phyloP scores from a whole-genome alignment of 2,113 vertebrate species.

The Oophaga pumilio region DNA sequence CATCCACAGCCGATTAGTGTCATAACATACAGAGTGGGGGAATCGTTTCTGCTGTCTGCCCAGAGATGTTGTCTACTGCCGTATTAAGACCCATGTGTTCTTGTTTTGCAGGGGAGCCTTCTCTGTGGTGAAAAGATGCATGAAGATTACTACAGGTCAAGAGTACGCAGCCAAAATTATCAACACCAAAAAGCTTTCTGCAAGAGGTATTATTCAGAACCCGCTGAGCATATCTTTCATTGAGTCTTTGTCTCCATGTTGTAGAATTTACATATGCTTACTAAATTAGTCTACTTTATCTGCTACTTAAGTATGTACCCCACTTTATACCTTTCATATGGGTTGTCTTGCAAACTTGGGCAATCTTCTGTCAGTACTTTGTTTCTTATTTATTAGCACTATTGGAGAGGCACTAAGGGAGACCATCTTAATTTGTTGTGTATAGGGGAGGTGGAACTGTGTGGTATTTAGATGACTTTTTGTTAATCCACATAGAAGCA shows the following conservation, averaged over 20 bases:
- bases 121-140: slow-evolving; percentile 93
- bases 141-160: slow-evolving; percentile 95
- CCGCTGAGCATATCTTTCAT: not conserved
- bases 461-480: too few relatives aligned
- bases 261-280: not conserved
- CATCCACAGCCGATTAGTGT: not conserved
- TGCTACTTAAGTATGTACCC: too few relatives aligned
- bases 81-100: not conserved
- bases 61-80: not conserved
- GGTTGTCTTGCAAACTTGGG: too few relatives aligned
- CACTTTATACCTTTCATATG: too few relatives aligned
- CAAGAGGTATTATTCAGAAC: slow-evolving; percentile 81
- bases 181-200: slow-evolving; percentile 97
- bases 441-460: too few relatives aligned
- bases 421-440: too few relatives aligned
- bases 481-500: too few relatives aligned
- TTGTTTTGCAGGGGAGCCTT: slow-evolving; percentile 87
- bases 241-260: not conserved
- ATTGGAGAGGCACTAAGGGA: too few relatives aligned
- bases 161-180: slow-evolving; percentile 98
- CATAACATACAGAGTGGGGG: not conserved
- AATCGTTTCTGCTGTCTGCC: not conserved
- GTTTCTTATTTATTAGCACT: too few relatives aligned
- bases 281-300: not conserved
- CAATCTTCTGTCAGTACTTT: too few relatives aligned